phyloP scores from a whole-genome alignment of 2,113 vertebrate species.

The Pyrgilauda ruficollis region DNA sequence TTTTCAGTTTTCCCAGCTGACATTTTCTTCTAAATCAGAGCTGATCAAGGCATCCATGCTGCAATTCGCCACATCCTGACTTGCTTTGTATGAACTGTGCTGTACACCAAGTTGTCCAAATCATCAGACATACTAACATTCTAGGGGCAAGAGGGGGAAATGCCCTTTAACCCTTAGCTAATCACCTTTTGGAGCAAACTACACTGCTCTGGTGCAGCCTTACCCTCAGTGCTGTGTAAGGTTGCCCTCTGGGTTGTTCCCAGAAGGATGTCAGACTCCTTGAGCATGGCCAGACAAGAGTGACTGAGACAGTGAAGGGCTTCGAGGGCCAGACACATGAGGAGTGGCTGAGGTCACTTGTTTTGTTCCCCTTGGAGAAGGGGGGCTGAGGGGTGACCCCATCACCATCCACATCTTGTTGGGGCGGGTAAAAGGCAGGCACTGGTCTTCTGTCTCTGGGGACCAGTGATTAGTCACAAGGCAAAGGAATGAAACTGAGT shows the following conservation, averaged over 20 bases:
- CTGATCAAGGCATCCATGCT: neutral
- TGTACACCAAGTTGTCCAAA: neutral
- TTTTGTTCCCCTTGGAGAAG: neutral
- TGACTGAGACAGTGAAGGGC: neutral
- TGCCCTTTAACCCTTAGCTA: neutral
- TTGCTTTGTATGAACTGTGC: neutral
- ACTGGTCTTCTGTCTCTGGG: neutral
- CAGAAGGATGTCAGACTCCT: neutral
- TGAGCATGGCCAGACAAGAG: neutral
- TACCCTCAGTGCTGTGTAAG: neutral
- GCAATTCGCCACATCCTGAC: neutral
- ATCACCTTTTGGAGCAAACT: neutral
- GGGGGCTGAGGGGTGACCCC: neutral
- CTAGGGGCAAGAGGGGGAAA: fast-evolving
- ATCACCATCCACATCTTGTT: neutral
- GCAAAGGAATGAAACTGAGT: neutral
- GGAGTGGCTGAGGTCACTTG: neutral
- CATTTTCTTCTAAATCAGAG: neutral
- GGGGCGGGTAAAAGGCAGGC: neutral
- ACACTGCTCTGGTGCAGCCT: neutral
- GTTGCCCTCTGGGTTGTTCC: fast-evolving
- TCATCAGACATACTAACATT: neutral
- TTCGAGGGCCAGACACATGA: fast-evolving
- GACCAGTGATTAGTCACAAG: fast-evolving
- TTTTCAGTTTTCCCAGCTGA: neutral